phyloP scores from a whole-genome alignment of 2,888 invertebrate genomes.

The Drosophila anceps region DNA sequence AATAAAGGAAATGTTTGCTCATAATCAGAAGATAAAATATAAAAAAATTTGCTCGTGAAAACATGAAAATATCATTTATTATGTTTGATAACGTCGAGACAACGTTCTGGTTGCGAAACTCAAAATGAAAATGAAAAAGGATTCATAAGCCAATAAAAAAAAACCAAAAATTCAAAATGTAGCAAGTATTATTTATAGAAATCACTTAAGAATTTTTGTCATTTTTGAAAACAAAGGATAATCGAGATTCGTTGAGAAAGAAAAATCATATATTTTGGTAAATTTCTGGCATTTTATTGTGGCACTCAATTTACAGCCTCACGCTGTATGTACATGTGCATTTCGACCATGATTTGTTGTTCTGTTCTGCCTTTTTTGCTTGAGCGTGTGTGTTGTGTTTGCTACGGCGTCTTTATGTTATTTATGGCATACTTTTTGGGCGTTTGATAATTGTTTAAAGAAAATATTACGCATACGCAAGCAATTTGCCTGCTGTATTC shows the following conservation, averaged over 20 bases:
- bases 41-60: too few species aligned
- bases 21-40: too few species aligned
- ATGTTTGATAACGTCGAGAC: too few species aligned
- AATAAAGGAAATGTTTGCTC: too few species aligned
- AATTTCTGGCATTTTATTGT: constrained; percentile 56
- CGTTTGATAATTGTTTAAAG: constrained; percentile 79
- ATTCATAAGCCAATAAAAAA: too few species aligned
- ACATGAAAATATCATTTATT: too few species aligned
- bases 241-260: constrained; percentile 35
- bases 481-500: constrained; percentile 53
- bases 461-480: constrained; percentile 78
- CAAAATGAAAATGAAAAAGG: too few species aligned
- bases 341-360: constrained; percentile 75
- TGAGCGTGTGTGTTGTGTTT: constrained; percentile 4
- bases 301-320: constrained; percentile 59
- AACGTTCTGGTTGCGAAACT: too few species aligned
- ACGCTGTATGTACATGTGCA: constrained; percentile 40
- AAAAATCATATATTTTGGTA: constrained; percentile 1
- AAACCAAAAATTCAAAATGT: background rate
- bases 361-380: constrained; percentile 27
- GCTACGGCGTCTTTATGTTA: constrained; percentile 52
- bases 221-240: constrained; percentile 30
- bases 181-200: background rate
- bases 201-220: background rate
- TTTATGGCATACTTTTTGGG: constrained; percentile 72